Evolutionary conservation across 1,140 invertebrate species (phyloP), one percentile per base, ranked within the genome.

Genomic region (Ceratina calcarata): DNA sequence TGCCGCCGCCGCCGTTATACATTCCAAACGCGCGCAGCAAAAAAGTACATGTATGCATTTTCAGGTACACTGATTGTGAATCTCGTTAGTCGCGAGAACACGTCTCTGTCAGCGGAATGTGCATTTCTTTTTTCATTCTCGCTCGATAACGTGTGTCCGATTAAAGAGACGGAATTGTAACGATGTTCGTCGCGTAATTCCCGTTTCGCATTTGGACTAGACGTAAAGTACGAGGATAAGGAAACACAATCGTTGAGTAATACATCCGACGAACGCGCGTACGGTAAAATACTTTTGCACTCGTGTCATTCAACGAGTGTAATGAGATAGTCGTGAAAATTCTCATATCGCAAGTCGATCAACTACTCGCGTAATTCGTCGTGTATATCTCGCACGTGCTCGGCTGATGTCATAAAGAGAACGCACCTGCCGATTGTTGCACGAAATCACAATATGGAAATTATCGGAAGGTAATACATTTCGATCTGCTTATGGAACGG

Each of bases 61-160:
- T 78, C 68, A 78, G 67, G 75, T 78, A 78, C 75, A 53, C 20
- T 37, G 68, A 45, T 45, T 45, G 37, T 45, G 37, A 53, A 71
- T 62, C 53, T 51, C 58, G 45, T 24, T 62, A 53, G 51, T 16
- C 18, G 49, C 67, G 58, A 78, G 20, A 62, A 71, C 27, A 62
- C 57, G 45, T 78, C 57, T 18, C 51, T 76, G 53, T 37, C n/a
- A 32, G 4, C 20, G 6, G 13, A n/a, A 73, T 65, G 22, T 67
- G 16, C 4, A 32, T 32, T 45, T 45, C 57, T 32, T 32, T 1
- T 49, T 24, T 69, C 37, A 22, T 77, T 68, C 55, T 69, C 74
- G 57, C 55, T 69, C 37, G 22, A 22, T 60, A 76, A 49, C 24
- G 22, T 22, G 37, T 27, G 16, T 18, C 15, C 20, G 20, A 67